Percentiles rank a stretch among this genome's conserved stretches.
Conservation (phyloP, 2,888 invertebrate genomes). For the Apocheima hispidaria region DNA sequence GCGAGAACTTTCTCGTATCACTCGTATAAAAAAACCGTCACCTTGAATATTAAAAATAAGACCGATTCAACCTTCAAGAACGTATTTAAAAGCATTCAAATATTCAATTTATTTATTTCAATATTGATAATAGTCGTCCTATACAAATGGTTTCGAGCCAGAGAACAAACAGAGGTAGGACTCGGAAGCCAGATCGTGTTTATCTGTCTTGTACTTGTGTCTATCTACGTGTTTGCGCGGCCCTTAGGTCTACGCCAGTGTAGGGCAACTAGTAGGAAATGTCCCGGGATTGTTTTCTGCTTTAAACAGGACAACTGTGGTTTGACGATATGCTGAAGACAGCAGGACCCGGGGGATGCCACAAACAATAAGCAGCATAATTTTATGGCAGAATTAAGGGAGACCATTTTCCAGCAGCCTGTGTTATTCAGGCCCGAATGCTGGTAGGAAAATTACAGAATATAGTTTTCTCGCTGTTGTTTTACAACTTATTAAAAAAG, state of each 20-base stretch:
- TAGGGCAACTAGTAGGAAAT: slow-evolving; percentile 2
- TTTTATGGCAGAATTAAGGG: no score
- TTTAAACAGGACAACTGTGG: no score
- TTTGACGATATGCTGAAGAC: no score
- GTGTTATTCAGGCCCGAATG: no score
- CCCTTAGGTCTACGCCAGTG: slow-evolving; percentile 20
- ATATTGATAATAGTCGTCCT: slow-evolving; percentile 33
- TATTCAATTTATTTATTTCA: slow-evolving; percentile 39
- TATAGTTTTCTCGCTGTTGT: no score
- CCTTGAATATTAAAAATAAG: neutral
- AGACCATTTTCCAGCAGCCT: no score
- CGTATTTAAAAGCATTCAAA: slow-evolving; percentile 13
- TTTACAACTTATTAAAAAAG: no score
- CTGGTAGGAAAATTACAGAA: no score
- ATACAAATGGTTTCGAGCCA: slow-evolving; percentile 19
- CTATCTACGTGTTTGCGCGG: slow-evolving; percentile 9
- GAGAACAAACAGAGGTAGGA: slow-evolving; percentile 32
- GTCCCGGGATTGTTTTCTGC: neutral
- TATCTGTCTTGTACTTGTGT: slow-evolving; percentile 28
- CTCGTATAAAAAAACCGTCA: neutral
- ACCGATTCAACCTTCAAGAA: slow-evolving; percentile 7
- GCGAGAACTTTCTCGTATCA: neutral
- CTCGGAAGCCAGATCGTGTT: slow-evolving; percentile 35
- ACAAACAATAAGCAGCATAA: no score
- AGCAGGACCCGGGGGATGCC: no score